Percentiles rank a stretch among this genome's conserved stretches.
These are phyloP conservation scores for Leptinotarsa texana DNA, from an alignment of 1,140 invertebrate species.

Conservation along the genomic window DNA sequence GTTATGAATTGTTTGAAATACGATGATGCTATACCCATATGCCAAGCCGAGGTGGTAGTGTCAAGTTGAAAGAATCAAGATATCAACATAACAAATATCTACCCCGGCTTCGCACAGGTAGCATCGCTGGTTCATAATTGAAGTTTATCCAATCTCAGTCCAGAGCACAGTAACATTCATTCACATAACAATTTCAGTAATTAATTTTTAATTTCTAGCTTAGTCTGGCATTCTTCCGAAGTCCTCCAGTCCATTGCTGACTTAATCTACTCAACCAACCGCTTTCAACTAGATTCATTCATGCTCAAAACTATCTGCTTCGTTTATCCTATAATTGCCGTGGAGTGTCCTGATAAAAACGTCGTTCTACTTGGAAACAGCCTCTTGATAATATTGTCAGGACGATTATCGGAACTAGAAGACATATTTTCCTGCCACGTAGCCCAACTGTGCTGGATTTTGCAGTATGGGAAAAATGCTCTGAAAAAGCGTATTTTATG, in stretches of 20 bases:
- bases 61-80: too few relatives aligned
- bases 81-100: too few relatives aligned
- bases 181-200: neutral
- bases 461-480: neutral
- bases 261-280: neutral
- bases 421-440: neutral
- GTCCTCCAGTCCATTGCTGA: neutral
- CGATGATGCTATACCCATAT: too few relatives aligned
- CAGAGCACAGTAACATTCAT: neutral
- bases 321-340: neutral
- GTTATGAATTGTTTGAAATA: too few relatives aligned
- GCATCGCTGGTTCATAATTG: too few relatives aligned
- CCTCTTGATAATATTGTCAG: constrained; percentile 7
- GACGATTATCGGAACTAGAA: neutral
- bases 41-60: too few relatives aligned
- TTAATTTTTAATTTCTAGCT: constrained; percentile 5
- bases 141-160: too few relatives aligned
- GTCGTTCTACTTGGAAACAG: constrained; percentile 9
- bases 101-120: too few relatives aligned
- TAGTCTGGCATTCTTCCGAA: neutral
- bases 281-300: neutral
- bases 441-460: constrained; percentile 10
- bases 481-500: neutral
- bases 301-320: constrained; percentile 1
- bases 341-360: neutral